Conservation (phyloP, 2,888 invertebrate genomes). For the Mystacides longicornis region DNA sequence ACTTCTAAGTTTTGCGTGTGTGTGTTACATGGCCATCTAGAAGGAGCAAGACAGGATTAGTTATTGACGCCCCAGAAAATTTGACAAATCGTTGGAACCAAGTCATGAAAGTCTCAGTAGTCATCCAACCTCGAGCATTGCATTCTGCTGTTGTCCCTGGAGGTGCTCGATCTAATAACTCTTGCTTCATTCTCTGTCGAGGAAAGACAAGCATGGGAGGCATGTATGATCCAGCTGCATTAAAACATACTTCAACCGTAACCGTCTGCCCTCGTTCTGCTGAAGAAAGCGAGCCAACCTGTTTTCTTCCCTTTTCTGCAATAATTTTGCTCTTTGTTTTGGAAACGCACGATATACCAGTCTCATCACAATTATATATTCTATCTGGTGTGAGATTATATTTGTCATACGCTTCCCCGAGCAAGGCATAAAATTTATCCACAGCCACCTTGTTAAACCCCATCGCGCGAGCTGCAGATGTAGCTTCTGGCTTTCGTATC, state of each 20-base stretch:
- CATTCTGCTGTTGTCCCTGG: neutral
- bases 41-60: neutral
- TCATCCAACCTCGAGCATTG: neutral
- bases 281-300: neutral
- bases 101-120: neutral
- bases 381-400: neutral
- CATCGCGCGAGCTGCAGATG: neutral
- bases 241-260: neutral
- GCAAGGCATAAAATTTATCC: neutral
- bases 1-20: neutral
- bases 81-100: neutral
- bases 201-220: neutral
- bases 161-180: neutral
- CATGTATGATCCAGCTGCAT: neutral
- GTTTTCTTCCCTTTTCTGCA: neutral
- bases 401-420: neutral
- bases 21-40: neutral
- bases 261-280: neutral
- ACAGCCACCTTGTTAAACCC: neutral
- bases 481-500: neutral
- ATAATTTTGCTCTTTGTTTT: neutral
- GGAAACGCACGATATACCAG: neutral
- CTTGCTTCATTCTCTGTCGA: neutral
- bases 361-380: conserved; percentile 4
- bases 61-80: neutral